Conservation (phyloP, 2,888 invertebrate genomes). For the Itoplectis maculator region DNA sequence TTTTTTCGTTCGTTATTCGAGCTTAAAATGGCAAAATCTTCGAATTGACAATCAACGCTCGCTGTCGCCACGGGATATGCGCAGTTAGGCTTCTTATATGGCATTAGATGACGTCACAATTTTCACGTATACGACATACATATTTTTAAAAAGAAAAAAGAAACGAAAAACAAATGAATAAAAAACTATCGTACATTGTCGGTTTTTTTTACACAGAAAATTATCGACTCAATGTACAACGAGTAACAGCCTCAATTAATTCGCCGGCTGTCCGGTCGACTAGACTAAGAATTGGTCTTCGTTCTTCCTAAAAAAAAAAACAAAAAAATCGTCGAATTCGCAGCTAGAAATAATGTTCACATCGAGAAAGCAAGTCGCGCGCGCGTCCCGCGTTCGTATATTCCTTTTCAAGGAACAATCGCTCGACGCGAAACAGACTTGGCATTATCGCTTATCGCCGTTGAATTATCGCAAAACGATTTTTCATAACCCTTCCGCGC, state of each 20-base stretch:
- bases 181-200: slow-evolving; percentile 35
- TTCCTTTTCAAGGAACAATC: slow-evolving; percentile 62
- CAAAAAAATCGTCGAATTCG: slow-evolving; percentile 15
- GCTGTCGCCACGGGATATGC: slow-evolving; percentile 40
- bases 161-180: background rate
- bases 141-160: slow-evolving; percentile 29
- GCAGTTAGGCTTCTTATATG: slow-evolving; percentile 52
- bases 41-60: slow-evolving; percentile 39
- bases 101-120: slow-evolving; percentile 48
- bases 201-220: slow-evolving; percentile 20
- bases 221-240: slow-evolving; percentile 19
- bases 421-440: slow-evolving; percentile 38
- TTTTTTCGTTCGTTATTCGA: background rate
- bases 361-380: slow-evolving; percentile 46
- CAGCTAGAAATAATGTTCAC: slow-evolving; percentile 34
- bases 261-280: slow-evolving; percentile 30
- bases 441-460: slow-evolving; percentile 64
- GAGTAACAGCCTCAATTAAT: slow-evolving; percentile 32
- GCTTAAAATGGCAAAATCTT: slow-evolving; percentile 17
- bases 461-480: slow-evolving; percentile 65
- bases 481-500: slow-evolving; percentile 50
- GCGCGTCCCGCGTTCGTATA: slow-evolving; percentile 13
- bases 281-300: slow-evolving; percentile 31
- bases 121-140: slow-evolving; percentile 49
- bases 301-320: slow-evolving; percentile 6